phyloP scores from a whole-genome alignment of 1,140 invertebrate genomes.

The Hyposmocoma kahamanoa region DNA sequence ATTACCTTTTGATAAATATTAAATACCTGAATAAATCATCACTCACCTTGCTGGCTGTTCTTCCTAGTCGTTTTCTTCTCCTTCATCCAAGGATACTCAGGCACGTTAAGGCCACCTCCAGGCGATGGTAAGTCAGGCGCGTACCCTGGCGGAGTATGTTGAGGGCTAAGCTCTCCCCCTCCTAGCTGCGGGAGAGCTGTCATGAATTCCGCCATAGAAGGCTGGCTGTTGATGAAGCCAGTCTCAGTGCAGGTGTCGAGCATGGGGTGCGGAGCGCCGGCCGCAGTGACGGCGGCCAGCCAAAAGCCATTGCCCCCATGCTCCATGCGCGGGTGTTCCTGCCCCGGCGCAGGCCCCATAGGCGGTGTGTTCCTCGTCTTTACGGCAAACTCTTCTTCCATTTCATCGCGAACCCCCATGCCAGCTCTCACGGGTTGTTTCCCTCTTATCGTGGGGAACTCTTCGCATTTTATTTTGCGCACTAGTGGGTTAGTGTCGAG shows the following conservation, averaged over 20 bases:
- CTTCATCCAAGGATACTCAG: conserved; percentile 98
- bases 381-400: conserved; percentile 71
- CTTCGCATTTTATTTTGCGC: conserved; percentile 74
- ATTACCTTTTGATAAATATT: too few relatives aligned
- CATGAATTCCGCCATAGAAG: conserved; percentile 95
- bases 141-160: conserved; percentile 74
- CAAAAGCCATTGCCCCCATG: conserved; percentile 68
- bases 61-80: conserved; percentile 97
- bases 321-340: conserved; percentile 55
- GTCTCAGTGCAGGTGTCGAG: conserved; percentile 79
- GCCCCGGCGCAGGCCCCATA: conserved; percentile 50
- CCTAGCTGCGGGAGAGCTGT: conserved; percentile 84
- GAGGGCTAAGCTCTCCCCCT: conserved; percentile 75
- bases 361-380: conserved; percentile 66
- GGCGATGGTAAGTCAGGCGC: conserved; percentile 77
- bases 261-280: conserved; percentile 66
- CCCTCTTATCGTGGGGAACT: conserved; percentile 61
- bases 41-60: conserved; percentile 90
- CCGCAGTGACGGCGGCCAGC: conserved; percentile 64
- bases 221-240: conserved; percentile 93
- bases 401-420: conserved; percentile 68
- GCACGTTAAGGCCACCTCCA: conserved; percentile 83
- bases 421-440: conserved; percentile 58
- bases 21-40: not conserved
- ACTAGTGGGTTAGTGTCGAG: conserved; percentile 68